Conservation (phyloP, 2,797 vertebrate genomes). For the Vespertilio murinus region DNA sequence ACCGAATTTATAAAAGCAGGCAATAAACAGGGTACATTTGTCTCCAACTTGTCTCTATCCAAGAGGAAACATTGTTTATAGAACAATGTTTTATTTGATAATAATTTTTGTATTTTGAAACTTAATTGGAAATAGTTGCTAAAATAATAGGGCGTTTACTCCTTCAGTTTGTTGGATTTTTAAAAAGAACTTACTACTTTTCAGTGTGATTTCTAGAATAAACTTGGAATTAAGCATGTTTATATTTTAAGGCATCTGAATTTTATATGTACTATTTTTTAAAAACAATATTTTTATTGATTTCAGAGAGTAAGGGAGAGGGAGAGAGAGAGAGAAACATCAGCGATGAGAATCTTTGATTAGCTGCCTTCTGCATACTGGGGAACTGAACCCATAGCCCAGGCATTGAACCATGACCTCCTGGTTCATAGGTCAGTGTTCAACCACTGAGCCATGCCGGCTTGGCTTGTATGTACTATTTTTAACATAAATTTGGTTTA, state of each 20-base stretch:
- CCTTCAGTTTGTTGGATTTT: neutral
- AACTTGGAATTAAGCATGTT: neutral
- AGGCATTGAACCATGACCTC: too few relatives aligned
- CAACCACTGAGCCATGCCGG: too few relatives aligned
- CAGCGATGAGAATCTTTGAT: too few relatives aligned
- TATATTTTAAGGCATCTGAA: neutral
- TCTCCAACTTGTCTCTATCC: neutral
- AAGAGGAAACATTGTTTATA: neutral
- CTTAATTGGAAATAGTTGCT: neutral
- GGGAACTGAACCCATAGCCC: too few relatives aligned
- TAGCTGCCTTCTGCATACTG: too few relatives aligned
- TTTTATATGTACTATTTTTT: neutral
- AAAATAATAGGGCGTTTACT: neutral
- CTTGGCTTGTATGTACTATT: neutral
- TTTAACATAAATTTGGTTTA: neutral
- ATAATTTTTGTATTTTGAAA: conserved; percentile 17
- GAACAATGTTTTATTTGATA: neutral
- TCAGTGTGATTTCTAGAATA: neutral
- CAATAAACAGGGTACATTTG: neutral
- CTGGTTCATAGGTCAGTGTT: too few relatives aligned
- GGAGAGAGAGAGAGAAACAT: too few relatives aligned
- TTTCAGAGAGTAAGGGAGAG: too few relatives aligned
- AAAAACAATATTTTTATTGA: too few relatives aligned
- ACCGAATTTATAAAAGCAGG: neutral
- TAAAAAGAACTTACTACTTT: neutral